Evolutionary conservation across 2,797 vertebrate species (phyloP), one percentile per base, ranked within the genome.

Genomic region (Alectoris magna): DNA sequence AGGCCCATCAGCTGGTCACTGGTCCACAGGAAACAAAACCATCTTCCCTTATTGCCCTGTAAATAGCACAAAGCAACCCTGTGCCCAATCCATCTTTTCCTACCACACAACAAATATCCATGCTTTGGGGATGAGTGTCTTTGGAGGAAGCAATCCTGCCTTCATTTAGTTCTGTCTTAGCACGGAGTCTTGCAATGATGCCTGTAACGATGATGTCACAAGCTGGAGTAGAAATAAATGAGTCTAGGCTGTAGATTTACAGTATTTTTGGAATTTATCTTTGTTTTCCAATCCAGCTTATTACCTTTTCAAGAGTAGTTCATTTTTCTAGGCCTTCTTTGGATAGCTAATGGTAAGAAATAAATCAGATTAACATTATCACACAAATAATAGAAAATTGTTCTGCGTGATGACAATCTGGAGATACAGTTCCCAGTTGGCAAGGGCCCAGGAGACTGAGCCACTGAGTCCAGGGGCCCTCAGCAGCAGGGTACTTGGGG

Each of bases 171-270:
- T 0, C 6, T 7, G 9, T 36, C 41, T 27, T 21, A 12, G 73
- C 11, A 11, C 5, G 3, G 0, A 3, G 0, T 29, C 44, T 74
- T 2, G 0, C 2, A 1, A 8, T 29, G 48, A 34, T 0, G 0
- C 1, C 0, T 16, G 22, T 4, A 3, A 48, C 0, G 0, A 26
- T 6, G 44, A 53, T 0, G 0, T 51, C 19, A 2, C 7, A 3
- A 27, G 39, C 16, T 44, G 27, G 34, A 0, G 0, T 4, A 8
- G 0, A 16, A 10, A 5, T 26, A 36, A 2, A 21, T 36, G 67
- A 48, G 34, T 58, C 7, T 62, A 46, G 85, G 9, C 24, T 68
- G 38, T 44, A 53, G 56, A 44, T 22, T 59, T 62, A 34, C 31
- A 34, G 13, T 44, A 10, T 46, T 87, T 66, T 39, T 43, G 63